phyloP scores from a whole-genome alignment of 1,140 invertebrate genomes.

The Camponotus floridanus region DNA sequence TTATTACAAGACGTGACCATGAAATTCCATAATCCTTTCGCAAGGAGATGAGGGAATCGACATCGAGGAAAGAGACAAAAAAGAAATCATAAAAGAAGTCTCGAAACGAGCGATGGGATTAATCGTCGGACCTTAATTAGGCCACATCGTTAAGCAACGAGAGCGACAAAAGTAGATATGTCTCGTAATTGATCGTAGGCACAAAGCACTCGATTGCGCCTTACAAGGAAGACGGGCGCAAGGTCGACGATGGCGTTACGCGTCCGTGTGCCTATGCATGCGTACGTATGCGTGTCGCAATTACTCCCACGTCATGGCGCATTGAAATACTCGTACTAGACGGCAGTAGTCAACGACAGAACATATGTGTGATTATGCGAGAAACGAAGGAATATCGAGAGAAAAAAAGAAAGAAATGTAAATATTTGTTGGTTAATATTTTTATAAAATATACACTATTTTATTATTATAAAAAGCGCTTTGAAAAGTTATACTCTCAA shows the following conservation, averaged over 20 bases:
- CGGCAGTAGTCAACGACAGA: slow-evolving; percentile 36
- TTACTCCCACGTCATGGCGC: slow-evolving; percentile 73
- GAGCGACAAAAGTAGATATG: slow-evolving; percentile 73
- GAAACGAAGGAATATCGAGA: slow-evolving; percentile 13
- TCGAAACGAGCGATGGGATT: slow-evolving; percentile 55
- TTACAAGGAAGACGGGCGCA: slow-evolving; percentile 75
- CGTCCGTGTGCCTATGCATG: slow-evolving; percentile 29
- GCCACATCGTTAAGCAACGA: slow-evolving; percentile 70
- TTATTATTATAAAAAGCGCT: background rate
- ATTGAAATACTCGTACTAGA: slow-evolving; percentile 66
- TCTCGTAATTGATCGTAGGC: slow-evolving; percentile 71
- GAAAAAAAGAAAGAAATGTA: background rate
- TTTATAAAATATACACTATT: background rate
- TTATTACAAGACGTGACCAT: slow-evolving; percentile 12
- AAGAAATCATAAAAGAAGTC: slow-evolving; percentile 32
- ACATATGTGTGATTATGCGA: slow-evolving; percentile 4
- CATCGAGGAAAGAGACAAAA: slow-evolving; percentile 26
- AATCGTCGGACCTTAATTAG: slow-evolving; percentile 72
- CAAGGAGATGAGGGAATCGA: background rate
- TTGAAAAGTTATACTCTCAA: background rate
- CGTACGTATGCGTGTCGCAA: slow-evolving; percentile 68
- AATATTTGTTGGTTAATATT: background rate
- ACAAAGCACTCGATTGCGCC: slow-evolving; percentile 68
- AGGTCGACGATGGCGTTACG: slow-evolving; percentile 59
- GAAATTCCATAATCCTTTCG: slow-evolving; percentile 4